Evolutionary conservation across 1,140 invertebrate genomes (phyloP).

Genomic region (Zophobas atratus): DNA sequence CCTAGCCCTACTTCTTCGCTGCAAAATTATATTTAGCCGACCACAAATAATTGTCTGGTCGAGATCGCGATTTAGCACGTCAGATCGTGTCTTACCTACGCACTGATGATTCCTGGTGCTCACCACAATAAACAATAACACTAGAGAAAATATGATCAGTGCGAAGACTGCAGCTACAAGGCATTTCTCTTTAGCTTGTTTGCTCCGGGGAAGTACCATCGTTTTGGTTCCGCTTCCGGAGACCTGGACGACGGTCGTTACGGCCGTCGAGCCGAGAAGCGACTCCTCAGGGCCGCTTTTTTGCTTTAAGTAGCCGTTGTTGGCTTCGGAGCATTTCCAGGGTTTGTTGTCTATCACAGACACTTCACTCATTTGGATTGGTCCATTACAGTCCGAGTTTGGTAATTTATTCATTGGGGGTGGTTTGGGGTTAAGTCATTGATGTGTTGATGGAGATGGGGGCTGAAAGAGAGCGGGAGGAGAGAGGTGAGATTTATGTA

Average conservation of each 20-base stretch:
- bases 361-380: slow-evolving; percentile 53
- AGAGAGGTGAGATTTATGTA: too few relatives aligned
- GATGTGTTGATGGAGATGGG: background rate
- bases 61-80: too few relatives aligned
- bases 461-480: background rate
- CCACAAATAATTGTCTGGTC: background rate
- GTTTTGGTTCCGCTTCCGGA: slow-evolving; percentile 59
- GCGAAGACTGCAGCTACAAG: slow-evolving; percentile 58
- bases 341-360: slow-evolving; percentile 46
- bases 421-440: background rate
- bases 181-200: slow-evolving; percentile 60
- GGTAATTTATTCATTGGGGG: slow-evolving; percentile 26
- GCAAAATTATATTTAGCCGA: background rate
- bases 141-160: slow-evolving; percentile 56
- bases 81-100: slow-evolving; percentile 49
- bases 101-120: slow-evolving; percentile 51
- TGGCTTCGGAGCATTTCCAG: slow-evolving; percentile 55
- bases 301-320: slow-evolving; percentile 60
- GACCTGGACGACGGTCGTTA: slow-evolving; percentile 61
- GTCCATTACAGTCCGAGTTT: slow-evolving; percentile 45
- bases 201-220: slow-evolving; percentile 56
- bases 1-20: too few relatives aligned
- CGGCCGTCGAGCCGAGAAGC: slow-evolving; percentile 48
- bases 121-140: slow-evolving; percentile 59
- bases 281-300: slow-evolving; percentile 52